These are phyloP conservation scores for Carduelis carduelis DNA, from an alignment of 2,797 vertebrate species.

Conservation along the genomic window DNA sequence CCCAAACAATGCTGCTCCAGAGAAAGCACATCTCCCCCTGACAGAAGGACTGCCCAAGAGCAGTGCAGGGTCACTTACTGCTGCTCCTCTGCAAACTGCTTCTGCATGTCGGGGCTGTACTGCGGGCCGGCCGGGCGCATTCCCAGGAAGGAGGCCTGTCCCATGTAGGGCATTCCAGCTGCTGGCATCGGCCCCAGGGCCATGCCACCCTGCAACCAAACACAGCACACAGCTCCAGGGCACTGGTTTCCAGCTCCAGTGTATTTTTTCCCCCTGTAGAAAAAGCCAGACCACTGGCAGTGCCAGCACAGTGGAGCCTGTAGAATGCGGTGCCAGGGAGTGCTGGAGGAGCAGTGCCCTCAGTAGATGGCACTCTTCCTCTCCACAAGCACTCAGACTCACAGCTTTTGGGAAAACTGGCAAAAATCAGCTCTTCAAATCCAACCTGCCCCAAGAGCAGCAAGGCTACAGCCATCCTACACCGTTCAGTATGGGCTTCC, in stretches of 20 bases:
- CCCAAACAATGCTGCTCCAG: neutral
- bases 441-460: neutral
- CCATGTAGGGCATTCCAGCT: slow-evolving; percentile 89
- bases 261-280: fast-evolving
- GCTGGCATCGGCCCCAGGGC: slow-evolving; percentile 86
- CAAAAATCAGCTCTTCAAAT: neutral
- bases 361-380: slow-evolving; percentile 51
- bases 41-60: neutral
- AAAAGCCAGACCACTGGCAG: neutral
- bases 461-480: neutral
- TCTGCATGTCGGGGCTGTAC: slow-evolving; percentile 92
- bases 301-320: fast-evolving
- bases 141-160: slow-evolving; percentile 89
- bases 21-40: neutral
- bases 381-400: neutral
- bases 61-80: slow-evolving; percentile 80
- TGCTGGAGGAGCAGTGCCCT: neutral
- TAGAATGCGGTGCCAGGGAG: fast-evolving
- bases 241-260: fast-evolving
- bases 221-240: neutral
- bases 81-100: slow-evolving; percentile 96
- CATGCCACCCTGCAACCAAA: slow-evolving; percentile 84
- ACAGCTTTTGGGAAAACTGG: fast-evolving
- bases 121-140: slow-evolving; percentile 88
- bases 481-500: fast-evolving